phyloP scores from a whole-genome alignment of 2,888 invertebrate species.

The Mythimna vitellina region DNA sequence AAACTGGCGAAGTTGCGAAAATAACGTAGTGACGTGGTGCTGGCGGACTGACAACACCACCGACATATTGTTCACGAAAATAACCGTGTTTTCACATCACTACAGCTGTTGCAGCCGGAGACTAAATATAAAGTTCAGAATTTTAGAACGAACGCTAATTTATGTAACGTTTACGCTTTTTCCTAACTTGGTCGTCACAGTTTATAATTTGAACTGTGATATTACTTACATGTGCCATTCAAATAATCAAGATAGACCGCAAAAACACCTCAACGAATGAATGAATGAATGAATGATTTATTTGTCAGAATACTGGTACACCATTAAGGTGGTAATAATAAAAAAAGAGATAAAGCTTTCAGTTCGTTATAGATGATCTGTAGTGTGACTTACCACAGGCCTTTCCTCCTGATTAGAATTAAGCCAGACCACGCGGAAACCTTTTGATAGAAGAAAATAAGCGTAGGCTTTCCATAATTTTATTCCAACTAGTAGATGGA shows the following conservation, averaged over 20 bases:
- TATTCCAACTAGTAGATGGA: not conserved
- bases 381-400: not conserved
- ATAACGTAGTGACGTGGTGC: slow-evolving; percentile 77
- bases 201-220: not conserved
- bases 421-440: not conserved
- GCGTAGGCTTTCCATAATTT: not conserved
- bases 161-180: slow-evolving; percentile 58
- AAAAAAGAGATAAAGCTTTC: not conserved
- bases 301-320: too few relatives aligned
- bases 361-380: not conserved
- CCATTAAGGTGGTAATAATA: too few relatives aligned
- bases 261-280: too few relatives aligned
- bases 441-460: not conserved
- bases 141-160: slow-evolving; percentile 59
- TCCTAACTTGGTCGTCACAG: slow-evolving; percentile 56
- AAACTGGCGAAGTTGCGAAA: slow-evolving; percentile 74
- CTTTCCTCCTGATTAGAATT: not conserved
- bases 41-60: slow-evolving; percentile 82
- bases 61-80: slow-evolving; percentile 81
- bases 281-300: too few relatives aligned
- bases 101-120: slow-evolving; percentile 71
- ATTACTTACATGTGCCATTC: slow-evolving; percentile 8
- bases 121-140: slow-evolving; percentile 65
- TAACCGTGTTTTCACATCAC: slow-evolving; percentile 75
- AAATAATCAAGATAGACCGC: too few relatives aligned